A percentile compares a stretch with the other conserved stretches of the same genome.
Conservation (phyloP, 2,888 invertebrate species). For the Drosophila ezoana region DNA sequence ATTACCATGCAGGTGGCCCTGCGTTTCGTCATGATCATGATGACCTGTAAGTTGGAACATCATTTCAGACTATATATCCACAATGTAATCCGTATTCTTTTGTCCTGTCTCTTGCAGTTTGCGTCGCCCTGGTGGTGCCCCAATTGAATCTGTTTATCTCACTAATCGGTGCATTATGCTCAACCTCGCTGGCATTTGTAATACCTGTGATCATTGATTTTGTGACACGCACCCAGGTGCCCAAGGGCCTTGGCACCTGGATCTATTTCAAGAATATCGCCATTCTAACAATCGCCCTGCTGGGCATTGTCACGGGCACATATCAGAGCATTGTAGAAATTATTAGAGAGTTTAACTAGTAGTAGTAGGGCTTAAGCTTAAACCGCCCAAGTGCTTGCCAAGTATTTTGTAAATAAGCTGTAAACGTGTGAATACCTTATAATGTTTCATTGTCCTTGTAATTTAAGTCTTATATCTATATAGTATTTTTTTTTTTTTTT, state of each 20-base stretch:
- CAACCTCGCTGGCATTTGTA: constrained; percentile 93
- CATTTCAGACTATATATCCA: too few relatives aligned
- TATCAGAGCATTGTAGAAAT: constrained; percentile 90
- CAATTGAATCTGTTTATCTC: constrained; percentile 95
- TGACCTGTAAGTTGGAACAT: constrained; percentile 91
- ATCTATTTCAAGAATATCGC: constrained; percentile 87
- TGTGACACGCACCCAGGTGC: constrained; percentile 88
- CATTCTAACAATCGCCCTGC: constrained; percentile 88
- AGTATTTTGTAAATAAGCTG: constrained; percentile 58
- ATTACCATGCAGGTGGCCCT: constrained; percentile 89
- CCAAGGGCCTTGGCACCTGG: constrained; percentile 85
- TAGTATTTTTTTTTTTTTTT: constrained; percentile 41
- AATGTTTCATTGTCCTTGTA: constrained; percentile 44
- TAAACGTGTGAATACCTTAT: constrained; percentile 56
- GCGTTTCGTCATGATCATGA: constrained; percentile 89
- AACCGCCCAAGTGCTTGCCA: constrained; percentile 42
- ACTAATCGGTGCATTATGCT: constrained; percentile 95
- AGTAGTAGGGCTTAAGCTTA: neutral
- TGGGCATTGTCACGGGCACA: constrained; percentile 91
- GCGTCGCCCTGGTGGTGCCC: constrained; percentile 93
- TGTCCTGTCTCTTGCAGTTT: constrained; percentile 85
- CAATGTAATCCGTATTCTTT: too few relatives aligned
- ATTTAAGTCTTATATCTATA: constrained; percentile 50
- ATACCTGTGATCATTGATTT: constrained; percentile 95
- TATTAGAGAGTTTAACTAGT: constrained; percentile 71